Base-by-base conservation (phyloP, 2,113 vertebrate species). In the Cyanocitta stelleri region DNA sequence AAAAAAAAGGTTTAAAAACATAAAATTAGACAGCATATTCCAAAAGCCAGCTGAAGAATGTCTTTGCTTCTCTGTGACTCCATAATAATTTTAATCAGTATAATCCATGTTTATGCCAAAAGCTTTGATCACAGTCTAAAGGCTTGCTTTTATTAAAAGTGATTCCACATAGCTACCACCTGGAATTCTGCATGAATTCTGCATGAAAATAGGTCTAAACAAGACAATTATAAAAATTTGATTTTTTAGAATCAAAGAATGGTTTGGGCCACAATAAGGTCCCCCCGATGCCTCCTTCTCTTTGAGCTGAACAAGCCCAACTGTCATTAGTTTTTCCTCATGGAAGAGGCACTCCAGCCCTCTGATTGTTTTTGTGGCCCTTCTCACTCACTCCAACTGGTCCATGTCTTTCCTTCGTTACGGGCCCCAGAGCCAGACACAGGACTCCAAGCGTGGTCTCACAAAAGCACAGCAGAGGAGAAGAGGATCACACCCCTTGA, bases 221-320 rank as follows among this genome's bases (percentile, higher is more conserved):
- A 91, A 69, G 20, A 64, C 15, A 46, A 20, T n/a, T 26, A 37
- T 1, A 78, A 64, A 54, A 7, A 66, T 18, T 24, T 35, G 0
- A 15, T 21, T 37, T 72, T 82, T 85, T 30, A 78, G 15, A 74
- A 78, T 37, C 23, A 51, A 9, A 85, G 12, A 48, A 46, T 29
- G 13, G 6, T 61, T 55, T 61, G 41, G 17, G 39, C 9, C 26
- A 10, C 33, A 74, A 12, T 29, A 46, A 81, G 4, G 15, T 39
- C 4, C 13, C 13, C 17, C 30, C 1, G 1, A 21, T 4, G 9
- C 6, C 41, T 23, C 24, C 9, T 39, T 13, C 32, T 56, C 11
- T 71, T 56, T 37, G 21, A 16, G 46, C 6, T 75, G 13, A 94
- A 71, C 5, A 62, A 26, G 8, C 3, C 2, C 52, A 92, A 6